Evolutionary conservation across 2,797 vertebrate genomes (phyloP).

Genomic region (Gymnothorax javanicus): DNA sequence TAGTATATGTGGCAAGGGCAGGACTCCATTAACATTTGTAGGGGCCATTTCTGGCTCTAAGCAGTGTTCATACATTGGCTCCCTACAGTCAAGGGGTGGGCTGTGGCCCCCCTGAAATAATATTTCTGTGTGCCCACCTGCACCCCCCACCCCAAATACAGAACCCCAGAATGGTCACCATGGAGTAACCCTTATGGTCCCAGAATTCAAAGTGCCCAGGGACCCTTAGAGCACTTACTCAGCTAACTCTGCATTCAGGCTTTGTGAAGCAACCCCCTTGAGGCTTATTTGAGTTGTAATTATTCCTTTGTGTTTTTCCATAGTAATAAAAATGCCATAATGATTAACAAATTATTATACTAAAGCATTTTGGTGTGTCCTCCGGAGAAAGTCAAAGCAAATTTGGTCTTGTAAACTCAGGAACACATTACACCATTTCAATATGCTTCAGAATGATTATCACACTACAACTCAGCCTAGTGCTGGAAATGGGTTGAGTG

Average conservation of each 20-base stretch:
- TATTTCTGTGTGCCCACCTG: too few relatives aligned
- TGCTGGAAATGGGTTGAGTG: not conserved
- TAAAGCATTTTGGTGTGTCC: not conserved
- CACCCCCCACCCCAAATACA: too few relatives aligned
- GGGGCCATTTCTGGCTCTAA: not conserved
- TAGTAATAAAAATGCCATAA: not conserved
- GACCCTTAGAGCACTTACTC: too few relatives aligned
- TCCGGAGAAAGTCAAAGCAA: not conserved
- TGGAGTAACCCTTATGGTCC: too few relatives aligned
- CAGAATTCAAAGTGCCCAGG: too few relatives aligned
- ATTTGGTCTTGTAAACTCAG: not conserved
- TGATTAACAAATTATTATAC: not conserved
- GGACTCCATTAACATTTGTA: constrained; percentile 18
- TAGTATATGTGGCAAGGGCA: constrained; percentile 12
- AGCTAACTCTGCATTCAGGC: too few relatives aligned
- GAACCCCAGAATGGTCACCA: too few relatives aligned
- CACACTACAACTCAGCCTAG: not conserved
- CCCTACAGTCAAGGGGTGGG: too few relatives aligned
- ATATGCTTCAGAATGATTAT: not conserved
- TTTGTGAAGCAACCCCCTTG: too few relatives aligned
- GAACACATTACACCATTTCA: not conserved
- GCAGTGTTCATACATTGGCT: too few relatives aligned
- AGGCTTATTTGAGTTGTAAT: too few relatives aligned
- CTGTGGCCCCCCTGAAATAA: too few relatives aligned
- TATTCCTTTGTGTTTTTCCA: not conserved